Evolutionary conservation across 2,888 invertebrate species (phyloP), one percentile per base, ranked within the genome.

Genomic region (Lithophane socia): DNA sequence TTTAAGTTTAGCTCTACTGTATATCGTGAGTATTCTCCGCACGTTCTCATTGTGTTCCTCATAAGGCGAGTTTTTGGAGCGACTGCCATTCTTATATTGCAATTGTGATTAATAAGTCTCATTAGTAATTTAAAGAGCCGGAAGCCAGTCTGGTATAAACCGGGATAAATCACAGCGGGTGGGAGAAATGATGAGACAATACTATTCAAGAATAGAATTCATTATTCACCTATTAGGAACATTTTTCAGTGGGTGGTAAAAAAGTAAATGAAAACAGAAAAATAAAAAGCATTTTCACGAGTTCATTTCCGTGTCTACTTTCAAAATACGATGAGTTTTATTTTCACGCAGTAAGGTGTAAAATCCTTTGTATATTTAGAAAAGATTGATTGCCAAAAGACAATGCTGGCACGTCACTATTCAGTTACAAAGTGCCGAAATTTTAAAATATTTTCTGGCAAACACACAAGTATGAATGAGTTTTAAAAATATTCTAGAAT

Each of bases 361-460:
- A 60, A 79, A 54, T 88, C 0, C 8, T 10, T n/a, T 76, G 74
- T 16, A 13, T 2, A 65, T 10, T 47, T 7, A 54, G 56, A 49
- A 77, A 47, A 61, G 49, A 72, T 58, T 63, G 42, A 44, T 49
- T 87, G 88, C 88, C 86, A 88, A 87, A 82, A 83, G 44, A 83
- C 77, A 79, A 84, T 79, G 61, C 64, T 75, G 63, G 18, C 29
- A 72, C 61, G 79, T 83, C 77, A 85, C 60, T 64, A 69, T 80
- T 76, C 21, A 10, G 65, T 81, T 83, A 79, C 79, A 77, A 72
- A 77, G 73, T 60, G 37, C 37, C 13, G 42, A 16, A 8, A 71
- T 85, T 87, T 86, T 79, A 76, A 86, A 84, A 89, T 86, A 83
- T 75, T 75, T 85, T 84, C 79, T 88, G 89, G 88, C 88, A 68